Evolutionary conservation across 2,888 invertebrate genomes (phyloP), one percentile per base, ranked within the genome.

Genomic region (Hydrotaea cyrtoneurina): DNA sequence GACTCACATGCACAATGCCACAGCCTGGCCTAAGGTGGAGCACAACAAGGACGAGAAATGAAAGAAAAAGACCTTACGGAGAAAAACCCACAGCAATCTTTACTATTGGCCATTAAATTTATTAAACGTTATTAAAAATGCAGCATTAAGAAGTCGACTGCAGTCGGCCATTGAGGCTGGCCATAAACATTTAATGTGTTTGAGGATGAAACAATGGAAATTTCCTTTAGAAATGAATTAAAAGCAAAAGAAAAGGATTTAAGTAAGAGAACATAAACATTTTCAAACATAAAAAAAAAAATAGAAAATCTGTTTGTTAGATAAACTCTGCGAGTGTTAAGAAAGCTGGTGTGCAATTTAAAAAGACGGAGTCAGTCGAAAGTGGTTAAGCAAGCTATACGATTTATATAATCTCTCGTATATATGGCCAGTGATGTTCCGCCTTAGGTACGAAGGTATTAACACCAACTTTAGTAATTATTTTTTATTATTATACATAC

Each of bases 101-200:
- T 19, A 26, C 23, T 15, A 15, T 59, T 23, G 13, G 26, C 23
- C 26, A 59, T 59, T 23, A 59, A 59, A 21, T 59, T 59, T 59
- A 59, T 59, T 59, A 23, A 15, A 26, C 19, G 59, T 26, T 26
- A 26, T 59, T 26, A 59, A 59, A 59, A 59, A 15, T 59, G 59
- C 26, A 59, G 8, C 21, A 13, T 59, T 23, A 26, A 59, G 59
- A 59, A 59, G 59, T 59, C 59, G 59, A 59, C 26, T 21, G 59
- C 11, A 15, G 13, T n/a, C n/a, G n/a, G 11, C 21, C 57, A 57
- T 57, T 19, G 8, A 21, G 21, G 7, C 21, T 19, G 5, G 59
- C 26, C 15, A 59, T 59, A 59, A 59, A 59, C 59, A 23, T 59
- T 59, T 59, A 15, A 59, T 19, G 26, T 26, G 50, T 2, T n/a